phyloP scores from a whole-genome alignment of 2,888 invertebrate genomes.

The Acronicta psi region DNA sequence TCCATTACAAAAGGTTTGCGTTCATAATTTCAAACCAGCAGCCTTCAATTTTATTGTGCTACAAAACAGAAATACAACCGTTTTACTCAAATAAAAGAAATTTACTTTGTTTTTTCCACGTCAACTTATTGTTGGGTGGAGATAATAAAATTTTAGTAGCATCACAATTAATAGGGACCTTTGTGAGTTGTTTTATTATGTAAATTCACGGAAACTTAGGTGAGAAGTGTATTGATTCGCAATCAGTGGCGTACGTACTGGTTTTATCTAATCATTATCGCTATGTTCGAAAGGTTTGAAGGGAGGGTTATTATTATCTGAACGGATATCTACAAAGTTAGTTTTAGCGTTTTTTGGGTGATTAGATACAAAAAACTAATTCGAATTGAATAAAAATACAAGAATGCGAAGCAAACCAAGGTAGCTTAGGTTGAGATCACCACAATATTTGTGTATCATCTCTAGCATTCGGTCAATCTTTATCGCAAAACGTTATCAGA shows the following conservation, averaged over 20 bases:
- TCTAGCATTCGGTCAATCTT: too few relatives aligned
- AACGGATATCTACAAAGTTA: background rate
- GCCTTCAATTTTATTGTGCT: constrained; percentile 52
- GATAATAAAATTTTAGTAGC: constrained; percentile 17
- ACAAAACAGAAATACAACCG: constrained; percentile 56
- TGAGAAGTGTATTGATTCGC: constrained; percentile 37
- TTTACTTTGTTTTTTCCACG: constrained; percentile 40
- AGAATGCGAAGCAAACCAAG: too few relatives aligned
- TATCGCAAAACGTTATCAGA: too few relatives aligned
- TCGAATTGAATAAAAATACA: too few relatives aligned
- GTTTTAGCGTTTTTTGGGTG: too few relatives aligned
- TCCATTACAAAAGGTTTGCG: constrained; percentile 19
- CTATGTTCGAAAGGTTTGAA: constrained; percentile 5
- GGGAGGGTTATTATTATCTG: constrained; percentile 1
- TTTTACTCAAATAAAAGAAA: constrained; percentile 51
- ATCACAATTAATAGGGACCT: constrained; percentile 4
- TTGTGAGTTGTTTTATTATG: constrained; percentile 9
- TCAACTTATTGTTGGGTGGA: constrained; percentile 10
- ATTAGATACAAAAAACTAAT: too few relatives aligned
- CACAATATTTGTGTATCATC: too few relatives aligned
- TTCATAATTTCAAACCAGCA: constrained; percentile 17
- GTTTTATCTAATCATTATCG: constrained; percentile 44
- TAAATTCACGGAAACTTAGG: constrained; percentile 20
- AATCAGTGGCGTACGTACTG: constrained; percentile 21
- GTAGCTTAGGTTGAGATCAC: too few relatives aligned